Evolutionary conservation across 2,113 vertebrate genomes (phyloP), one percentile per base, ranked within the genome.

Genomic region (Pteropus alecto): DNA sequence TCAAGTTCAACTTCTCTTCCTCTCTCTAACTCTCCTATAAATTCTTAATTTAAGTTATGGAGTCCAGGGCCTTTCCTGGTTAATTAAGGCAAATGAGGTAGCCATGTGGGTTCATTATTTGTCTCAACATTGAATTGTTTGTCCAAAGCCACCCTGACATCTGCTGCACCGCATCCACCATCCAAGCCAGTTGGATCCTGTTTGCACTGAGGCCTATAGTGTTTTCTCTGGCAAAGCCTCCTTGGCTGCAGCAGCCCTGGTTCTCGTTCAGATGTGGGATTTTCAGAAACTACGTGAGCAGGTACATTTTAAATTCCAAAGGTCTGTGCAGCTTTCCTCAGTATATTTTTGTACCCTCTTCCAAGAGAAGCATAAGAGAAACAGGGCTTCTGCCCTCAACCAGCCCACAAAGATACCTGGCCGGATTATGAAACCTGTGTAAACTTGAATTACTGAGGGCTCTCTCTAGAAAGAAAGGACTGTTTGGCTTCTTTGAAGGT

Each of bases 261-360:
- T 88, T 74, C 87, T 94, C 24, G 2, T 38, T 96, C 76, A 95
- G 74, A 92, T 90, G 92, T 97, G 90, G 87, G 73, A 46, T 93
- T 93, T 97, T 95, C 74, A 92, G 71, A 95, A 95, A 74, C 58
- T 28, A 24, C 22, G 28, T 12, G 43, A 76, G 70, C 92, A 96
- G 83, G 84, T 92, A 89, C 70, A 26, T 56, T 61, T 95, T 92
- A 92, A 41, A 79, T 82, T 94, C 35, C 60, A 71, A 79, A 82
- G 48, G 73, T 83, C 77, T 93, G 35, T 71, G 30, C 16, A 65
- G 56, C 22, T 94, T 71, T 82, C 73, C 22, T 95, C n/a, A 4
- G 58, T 79, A 21, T 85, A 61, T 90, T 96, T 97, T 89, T 85
- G 41, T 84, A 33, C 54, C 35, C 15, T 79, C n/a, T 87, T 60